These are phyloP conservation scores for Glomeris maerens DNA, from an alignment of 1,140 invertebrate genomes.

Conservation along the genomic window DNA sequence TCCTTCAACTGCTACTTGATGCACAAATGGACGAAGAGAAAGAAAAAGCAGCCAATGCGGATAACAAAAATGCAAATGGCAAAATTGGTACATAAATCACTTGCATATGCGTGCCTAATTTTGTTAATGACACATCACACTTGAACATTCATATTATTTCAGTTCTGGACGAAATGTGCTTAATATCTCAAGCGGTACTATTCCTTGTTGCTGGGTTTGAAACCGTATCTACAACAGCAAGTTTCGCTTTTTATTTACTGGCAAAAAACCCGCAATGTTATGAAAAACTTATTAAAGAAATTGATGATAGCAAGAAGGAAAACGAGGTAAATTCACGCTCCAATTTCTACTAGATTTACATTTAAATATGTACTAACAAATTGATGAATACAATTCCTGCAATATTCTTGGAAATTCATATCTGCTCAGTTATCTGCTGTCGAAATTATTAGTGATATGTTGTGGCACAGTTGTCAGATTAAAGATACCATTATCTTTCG, in stretches of 20 bases:
- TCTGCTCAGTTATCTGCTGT: no score
- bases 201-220: constrained; percentile 33
- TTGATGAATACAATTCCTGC: background rate
- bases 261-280: constrained; percentile 32
- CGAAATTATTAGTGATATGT: no score
- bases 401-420: no score
- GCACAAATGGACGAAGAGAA: background rate
- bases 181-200: constrained; percentile 14
- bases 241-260: constrained; percentile 25
- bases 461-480: no score
- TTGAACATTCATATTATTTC: no score
- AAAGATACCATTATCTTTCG: no score
- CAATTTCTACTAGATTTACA: background rate
- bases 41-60: background rate
- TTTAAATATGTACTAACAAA: background rate
- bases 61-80: background rate
- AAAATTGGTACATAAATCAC: background rate
- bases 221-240: constrained; percentile 31
- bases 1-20: background rate
- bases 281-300: constrained; percentile 30
- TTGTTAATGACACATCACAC: no score
- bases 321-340: background rate
- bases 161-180: background rate
- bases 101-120: background rate
- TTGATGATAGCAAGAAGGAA: constrained; percentile 17